Base-by-base conservation (phyloP, 2,113 vertebrate species). In the Oostethus manadensis region DNA sequence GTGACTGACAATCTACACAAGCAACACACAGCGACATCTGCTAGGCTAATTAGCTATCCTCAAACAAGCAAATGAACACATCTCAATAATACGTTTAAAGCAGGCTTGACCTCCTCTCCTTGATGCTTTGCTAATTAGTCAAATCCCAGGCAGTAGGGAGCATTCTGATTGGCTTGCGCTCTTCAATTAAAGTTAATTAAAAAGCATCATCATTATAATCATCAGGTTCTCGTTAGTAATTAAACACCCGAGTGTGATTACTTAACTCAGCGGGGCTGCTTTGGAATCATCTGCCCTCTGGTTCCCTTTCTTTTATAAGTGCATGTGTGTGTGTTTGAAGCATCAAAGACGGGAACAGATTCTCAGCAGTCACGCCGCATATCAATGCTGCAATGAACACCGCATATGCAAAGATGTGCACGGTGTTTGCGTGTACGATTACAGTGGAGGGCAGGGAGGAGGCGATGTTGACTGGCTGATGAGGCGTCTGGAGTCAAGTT, bases 141-240 rank as follows among this genome's bases (percentile, higher is more conserved):
- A 86, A 88, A 90, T 33, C 29, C 84, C 85, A 88, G 90, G 88
- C 83, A 88, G 89, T 83, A 88, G 82, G 77, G 85, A 86, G 87
- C 88, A 89, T 88, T 87, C 88, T 88, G 84, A 90, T 91, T 92
- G 84, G 86, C 87, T 82, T 83, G 87, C 89, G 81, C 88, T 81
- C 81, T 78, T 84, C 82, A 81, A 86, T 88, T 86, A 85, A 82
- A 86, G 91, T 92, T 94, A 92, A 93, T 94, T 92, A 93, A 93
- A 93, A 91, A 89, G 88, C 91, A 89, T 92, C 86, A 55, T 55
- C 35, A 55, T 54, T 8, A 46, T 22, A 16, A 51, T 51, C 50
- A 90, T 93, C 92, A 88, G 91, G 89, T 90, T 90, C 90, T 92
- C 91, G 91, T 94, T 93, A 91, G 91, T 92, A 90, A 94, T 94